Evolutionary conservation across 2,888 invertebrate species (phyloP).

Genomic region (Leptinotarsa rubiginosa): DNA sequence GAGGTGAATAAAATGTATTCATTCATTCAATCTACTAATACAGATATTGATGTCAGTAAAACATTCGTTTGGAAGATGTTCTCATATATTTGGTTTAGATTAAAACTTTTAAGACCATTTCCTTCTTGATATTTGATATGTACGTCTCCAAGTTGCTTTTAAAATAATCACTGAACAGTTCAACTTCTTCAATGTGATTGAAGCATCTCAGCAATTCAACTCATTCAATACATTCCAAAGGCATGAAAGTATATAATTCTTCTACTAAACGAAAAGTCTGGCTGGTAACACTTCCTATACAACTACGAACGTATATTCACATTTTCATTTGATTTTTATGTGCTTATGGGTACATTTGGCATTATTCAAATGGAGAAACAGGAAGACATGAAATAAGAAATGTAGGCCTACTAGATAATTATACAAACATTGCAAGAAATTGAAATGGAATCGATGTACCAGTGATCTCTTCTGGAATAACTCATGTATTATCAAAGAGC

Average conservation of each 20-base stretch:
- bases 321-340: constrained; percentile 55
- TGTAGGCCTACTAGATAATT: constrained; percentile 20
- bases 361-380: constrained; percentile 52
- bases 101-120: too few species aligned
- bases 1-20: not conserved
- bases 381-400: constrained; percentile 53
- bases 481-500: not conserved
- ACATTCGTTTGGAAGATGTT: too few species aligned
- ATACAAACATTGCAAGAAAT: constrained; percentile 27
- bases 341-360: constrained; percentile 61
- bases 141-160: too few species aligned
- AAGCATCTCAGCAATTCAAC: constrained; percentile 11
- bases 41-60: too few species aligned
- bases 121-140: too few species aligned
- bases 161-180: too few species aligned
- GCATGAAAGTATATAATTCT: not conserved
- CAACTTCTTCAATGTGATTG: not conserved
- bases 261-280: constrained; percentile 55
- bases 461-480: not conserved
- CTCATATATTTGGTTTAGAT: too few species aligned
- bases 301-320: constrained; percentile 60
- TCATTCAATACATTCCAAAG: constrained; percentile 30
- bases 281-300: constrained; percentile 55
- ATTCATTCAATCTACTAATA: too few species aligned
- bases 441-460: constrained; percentile 15